phyloP scores from a whole-genome alignment of 1,140 invertebrate species.

The Telenomus remus region DNA sequence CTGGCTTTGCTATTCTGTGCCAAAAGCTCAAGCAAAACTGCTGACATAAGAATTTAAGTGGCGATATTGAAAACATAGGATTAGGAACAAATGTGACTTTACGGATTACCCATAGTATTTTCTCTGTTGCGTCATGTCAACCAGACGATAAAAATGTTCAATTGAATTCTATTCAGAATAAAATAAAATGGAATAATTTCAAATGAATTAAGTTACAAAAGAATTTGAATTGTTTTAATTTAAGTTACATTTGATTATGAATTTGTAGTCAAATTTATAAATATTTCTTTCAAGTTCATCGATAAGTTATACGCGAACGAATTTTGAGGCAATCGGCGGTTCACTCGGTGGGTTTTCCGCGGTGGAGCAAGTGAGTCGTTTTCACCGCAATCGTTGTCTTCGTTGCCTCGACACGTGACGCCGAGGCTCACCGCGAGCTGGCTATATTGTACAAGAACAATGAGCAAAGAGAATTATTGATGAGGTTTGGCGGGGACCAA shows the following conservation, averaged over 20 bases:
- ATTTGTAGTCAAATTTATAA: too few species aligned
- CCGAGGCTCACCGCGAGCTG: conserved; percentile 53
- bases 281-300: too few species aligned
- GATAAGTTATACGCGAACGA: too few species aligned
- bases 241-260: too few species aligned
- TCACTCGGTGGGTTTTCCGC: conserved; percentile 49
- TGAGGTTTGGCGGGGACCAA: conserved; percentile 64
- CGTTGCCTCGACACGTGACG: conserved; percentile 53
- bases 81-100: conserved; percentile 42
- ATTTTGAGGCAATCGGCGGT: conserved; percentile 25
- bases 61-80: conserved; percentile 50
- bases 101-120: conserved; percentile 15
- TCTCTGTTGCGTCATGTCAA: not conserved
- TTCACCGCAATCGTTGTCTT: conserved; percentile 51
- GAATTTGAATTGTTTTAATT: too few species aligned
- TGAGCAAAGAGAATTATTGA: conserved; percentile 75
- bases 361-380: conserved; percentile 51
- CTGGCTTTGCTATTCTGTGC: conserved; percentile 24
- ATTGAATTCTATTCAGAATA: too few species aligned
- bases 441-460: conserved; percentile 72
- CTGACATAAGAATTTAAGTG: conserved; percentile 52
- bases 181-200: too few species aligned
- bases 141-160: too few species aligned
- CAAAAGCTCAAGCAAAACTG: conserved; percentile 35
- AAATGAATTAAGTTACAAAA: too few species aligned